Evolutionary conservation across 2,113 vertebrate species (phyloP).

Genomic region (Albula glossodonta): DNA sequence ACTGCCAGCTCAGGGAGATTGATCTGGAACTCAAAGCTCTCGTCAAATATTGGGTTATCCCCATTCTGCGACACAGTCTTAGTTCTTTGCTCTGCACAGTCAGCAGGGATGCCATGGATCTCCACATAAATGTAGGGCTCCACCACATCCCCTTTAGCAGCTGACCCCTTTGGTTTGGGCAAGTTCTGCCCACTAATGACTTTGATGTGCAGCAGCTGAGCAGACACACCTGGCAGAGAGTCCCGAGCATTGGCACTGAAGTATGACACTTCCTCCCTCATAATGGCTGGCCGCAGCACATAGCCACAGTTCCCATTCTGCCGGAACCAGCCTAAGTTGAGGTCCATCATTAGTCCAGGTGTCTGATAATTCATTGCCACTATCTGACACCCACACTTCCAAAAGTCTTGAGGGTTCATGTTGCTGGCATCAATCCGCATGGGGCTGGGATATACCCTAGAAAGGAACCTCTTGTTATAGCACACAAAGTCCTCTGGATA

Average conservation of each 20-base stretch:
- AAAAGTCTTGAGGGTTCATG: conserved; percentile 93
- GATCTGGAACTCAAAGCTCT: conserved; percentile 91
- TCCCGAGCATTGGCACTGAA: conserved; percentile 90
- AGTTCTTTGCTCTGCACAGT: conserved; percentile 87
- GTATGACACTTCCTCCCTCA: conserved; percentile 91
- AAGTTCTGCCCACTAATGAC: conserved; percentile 90
- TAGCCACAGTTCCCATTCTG: conserved; percentile 91
- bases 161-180: conserved; percentile 87
- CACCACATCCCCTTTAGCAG: conserved; percentile 88
- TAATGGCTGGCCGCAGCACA: conserved; percentile 86
- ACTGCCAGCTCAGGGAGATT: conserved; percentile 87
- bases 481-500: conserved; percentile 87
- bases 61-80: conserved; percentile 87
- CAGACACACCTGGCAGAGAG: conserved; percentile 84
- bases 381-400: conserved; percentile 93
- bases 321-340: conserved; percentile 86
- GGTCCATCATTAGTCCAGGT: conserved; percentile 90
- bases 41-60: conserved; percentile 87
- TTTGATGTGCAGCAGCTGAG: conserved; percentile 88
- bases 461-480: conserved; percentile 89
- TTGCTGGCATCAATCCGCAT: conserved; percentile 93
- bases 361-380: conserved; percentile 94
- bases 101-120: conserved; percentile 87
- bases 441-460: conserved; percentile 84
- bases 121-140: conserved; percentile 89